Evolutionary conservation across 2,113 vertebrate species (phyloP).

Genomic region (Pimephales promelas): DNA sequence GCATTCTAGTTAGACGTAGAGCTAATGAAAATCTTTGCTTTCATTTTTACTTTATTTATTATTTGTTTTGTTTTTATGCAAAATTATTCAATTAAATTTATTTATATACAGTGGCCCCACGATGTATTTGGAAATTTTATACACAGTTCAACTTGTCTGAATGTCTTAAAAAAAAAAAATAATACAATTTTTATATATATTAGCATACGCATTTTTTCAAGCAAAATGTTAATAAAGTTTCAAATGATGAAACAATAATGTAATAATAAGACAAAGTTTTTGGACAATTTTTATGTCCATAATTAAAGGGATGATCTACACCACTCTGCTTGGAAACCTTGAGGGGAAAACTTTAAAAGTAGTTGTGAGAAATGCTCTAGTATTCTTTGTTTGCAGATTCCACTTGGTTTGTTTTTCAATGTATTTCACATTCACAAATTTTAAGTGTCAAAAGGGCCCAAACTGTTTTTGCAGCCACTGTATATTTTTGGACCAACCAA

Average conservation of each 20-base stretch:
- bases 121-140: not conserved
- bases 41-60: not conserved
- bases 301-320: not conserved
- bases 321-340: not conserved
- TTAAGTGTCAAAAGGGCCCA: not conserved
- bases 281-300: not conserved
- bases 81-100: not conserved
- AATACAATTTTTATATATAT: not conserved
- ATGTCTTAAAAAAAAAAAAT: not conserved
- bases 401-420: not conserved
- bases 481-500: not conserved
- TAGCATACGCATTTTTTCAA: not conserved
- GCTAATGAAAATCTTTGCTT: not conserved
- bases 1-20: constrained; percentile 36
- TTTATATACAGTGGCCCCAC: not conserved
- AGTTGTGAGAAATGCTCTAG: not conserved
- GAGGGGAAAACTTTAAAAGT: not conserved
- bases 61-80: not conserved
- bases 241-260: not conserved
- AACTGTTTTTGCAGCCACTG: not conserved
- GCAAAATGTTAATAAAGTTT: not conserved
- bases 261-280: no score
- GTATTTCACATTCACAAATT: not conserved
- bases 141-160: not conserved
- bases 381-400: not conserved